Evolutionary conservation across 2,888 invertebrate species (phyloP).

Genomic region (Cheilosia scutellata): DNA sequence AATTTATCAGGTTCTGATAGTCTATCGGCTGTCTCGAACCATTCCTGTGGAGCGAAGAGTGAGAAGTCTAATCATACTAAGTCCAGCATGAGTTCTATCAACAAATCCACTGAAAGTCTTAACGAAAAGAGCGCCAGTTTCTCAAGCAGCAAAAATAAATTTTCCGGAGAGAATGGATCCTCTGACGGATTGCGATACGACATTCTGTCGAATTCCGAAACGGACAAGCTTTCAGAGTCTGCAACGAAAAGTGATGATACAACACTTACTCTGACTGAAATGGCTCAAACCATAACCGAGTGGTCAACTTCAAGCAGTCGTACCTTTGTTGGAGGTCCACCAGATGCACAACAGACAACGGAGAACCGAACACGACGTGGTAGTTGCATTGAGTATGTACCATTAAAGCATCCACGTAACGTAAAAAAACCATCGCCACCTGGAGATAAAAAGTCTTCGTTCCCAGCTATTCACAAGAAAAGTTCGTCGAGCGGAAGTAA

Average conservation of each 20-base stretch:
- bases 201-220: constrained; percentile 87
- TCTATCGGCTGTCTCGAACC: constrained; percentile 85
- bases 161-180: constrained; percentile 83
- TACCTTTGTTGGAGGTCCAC: constrained; percentile 86
- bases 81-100: constrained; percentile 86
- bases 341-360: constrained; percentile 71
- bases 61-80: constrained; percentile 87
- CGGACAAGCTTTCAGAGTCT: constrained; percentile 86
- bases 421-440: constrained; percentile 80
- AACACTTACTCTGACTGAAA: constrained; percentile 88
- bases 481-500: constrained; percentile 80
- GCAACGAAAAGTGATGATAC: constrained; percentile 93
- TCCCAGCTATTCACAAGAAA: constrained; percentile 81
- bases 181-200: constrained; percentile 85
- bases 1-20: constrained; percentile 90
- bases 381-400: constrained; percentile 81
- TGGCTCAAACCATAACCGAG: constrained; percentile 92
- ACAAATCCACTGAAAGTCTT: constrained; percentile 86
- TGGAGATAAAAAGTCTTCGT: constrained; percentile 80
- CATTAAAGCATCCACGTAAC: constrained; percentile 81
- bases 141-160: constrained; percentile 81
- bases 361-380: constrained; percentile 76
- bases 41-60: constrained; percentile 86
- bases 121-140: constrained; percentile 83
- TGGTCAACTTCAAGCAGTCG: constrained; percentile 93